Evolutionary conservation across 2,888 invertebrate species (phyloP).

Genomic region (Aleiodes leptofemur): DNA sequence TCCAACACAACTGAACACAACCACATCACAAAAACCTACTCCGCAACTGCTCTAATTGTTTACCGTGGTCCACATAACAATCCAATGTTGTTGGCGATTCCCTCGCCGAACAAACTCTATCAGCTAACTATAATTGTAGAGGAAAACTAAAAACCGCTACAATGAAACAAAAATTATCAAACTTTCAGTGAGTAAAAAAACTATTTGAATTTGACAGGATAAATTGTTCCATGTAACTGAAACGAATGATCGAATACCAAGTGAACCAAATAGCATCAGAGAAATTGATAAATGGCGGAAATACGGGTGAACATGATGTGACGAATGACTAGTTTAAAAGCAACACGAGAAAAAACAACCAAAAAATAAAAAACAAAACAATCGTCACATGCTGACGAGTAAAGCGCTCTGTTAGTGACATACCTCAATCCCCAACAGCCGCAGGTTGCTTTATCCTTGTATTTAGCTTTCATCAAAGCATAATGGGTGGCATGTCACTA

Average conservation of each 20-base stretch:
- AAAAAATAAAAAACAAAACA: slow-evolving; percentile 40
- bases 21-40: too few species aligned
- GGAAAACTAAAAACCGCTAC: neutral
- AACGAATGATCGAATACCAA: slow-evolving; percentile 8
- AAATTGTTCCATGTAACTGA: slow-evolving; percentile 12
- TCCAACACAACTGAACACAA: too few species aligned
- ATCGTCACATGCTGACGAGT: slow-evolving; percentile 35
- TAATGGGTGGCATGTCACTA: slow-evolving; percentile 53
- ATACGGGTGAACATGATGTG: slow-evolving; percentile 26
- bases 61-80: too few species aligned
- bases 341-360: slow-evolving; percentile 9
- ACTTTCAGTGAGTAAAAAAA: slow-evolving; percentile 3
- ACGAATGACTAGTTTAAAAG: slow-evolving; percentile 20
- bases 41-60: too few species aligned
- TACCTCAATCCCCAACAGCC: slow-evolving; percentile 46
- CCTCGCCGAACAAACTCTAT: too few species aligned
- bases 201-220: slow-evolving; percentile 15
- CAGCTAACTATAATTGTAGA: too few species aligned
- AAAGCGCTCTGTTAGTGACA: slow-evolving; percentile 52
- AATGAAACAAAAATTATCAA: neutral
- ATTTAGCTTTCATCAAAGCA: slow-evolving; percentile 52
- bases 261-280: slow-evolving; percentile 3
- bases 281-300: slow-evolving; percentile 35
- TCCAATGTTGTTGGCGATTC: too few species aligned
- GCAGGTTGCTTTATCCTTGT: slow-evolving; percentile 53